These are phyloP conservation scores for Iguana delicatissima DNA, from an alignment of 2,797 vertebrate genomes.

Conservation along the genomic window DNA sequence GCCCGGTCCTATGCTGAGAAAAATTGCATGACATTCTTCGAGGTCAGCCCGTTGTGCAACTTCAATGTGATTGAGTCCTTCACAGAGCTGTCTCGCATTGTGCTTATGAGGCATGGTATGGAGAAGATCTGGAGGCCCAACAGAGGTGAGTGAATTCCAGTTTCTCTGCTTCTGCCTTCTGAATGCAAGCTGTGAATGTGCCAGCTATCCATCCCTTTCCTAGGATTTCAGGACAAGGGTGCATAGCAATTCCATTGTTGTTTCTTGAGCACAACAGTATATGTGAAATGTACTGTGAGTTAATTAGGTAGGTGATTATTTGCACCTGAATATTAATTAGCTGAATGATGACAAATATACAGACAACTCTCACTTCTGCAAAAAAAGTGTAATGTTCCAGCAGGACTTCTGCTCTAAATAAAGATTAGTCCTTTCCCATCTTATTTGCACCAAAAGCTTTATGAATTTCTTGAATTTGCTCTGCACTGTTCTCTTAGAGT, in stretches of 20 bases:
- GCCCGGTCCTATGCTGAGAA: constrained; percentile 96
- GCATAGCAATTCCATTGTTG: neutral
- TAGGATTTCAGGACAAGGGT: neutral
- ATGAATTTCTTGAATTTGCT: neutral
- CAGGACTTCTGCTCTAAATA: neutral
- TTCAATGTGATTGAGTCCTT: constrained; percentile 99
- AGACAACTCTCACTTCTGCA: no score
- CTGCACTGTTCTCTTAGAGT: no score
- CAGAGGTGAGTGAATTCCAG: constrained; percentile 84
- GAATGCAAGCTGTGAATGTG: neutral
- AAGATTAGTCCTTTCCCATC: neutral
- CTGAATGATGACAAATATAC: neutral
- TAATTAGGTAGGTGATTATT: neutral
- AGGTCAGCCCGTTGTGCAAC: constrained; percentile 98
- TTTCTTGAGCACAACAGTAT: neutral
- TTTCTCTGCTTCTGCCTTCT: neutral
- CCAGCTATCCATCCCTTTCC: neutral
- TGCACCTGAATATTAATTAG: neutral
- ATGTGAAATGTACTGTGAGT: neutral
- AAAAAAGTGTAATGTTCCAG: neutral
- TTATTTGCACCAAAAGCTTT: neutral
- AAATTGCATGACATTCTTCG: constrained; percentile 99
- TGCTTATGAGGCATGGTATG: constrained; percentile 99
- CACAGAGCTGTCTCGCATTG: constrained; percentile 96
- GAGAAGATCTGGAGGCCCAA: constrained; percentile 99